Percentiles rank a stretch among this genome's conserved stretches.
Evolutionary conservation across 2,113 vertebrate species (phyloP).

Genomic region (Ciconia stormi): DNA sequence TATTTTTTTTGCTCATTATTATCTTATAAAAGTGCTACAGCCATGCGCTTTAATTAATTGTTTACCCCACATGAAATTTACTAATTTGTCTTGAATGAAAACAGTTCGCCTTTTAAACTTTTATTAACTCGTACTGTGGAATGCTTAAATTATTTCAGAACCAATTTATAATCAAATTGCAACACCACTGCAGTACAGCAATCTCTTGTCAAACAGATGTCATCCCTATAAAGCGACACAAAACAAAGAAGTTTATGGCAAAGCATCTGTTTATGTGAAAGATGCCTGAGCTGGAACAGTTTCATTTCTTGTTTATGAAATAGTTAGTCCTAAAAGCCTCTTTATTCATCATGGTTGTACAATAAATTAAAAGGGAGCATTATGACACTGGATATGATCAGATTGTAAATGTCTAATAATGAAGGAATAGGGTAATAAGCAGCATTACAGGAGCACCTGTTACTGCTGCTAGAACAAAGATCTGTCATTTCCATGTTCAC

Average conservation of each 20-base stretch:
- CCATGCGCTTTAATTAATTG: constrained; percentile 5
- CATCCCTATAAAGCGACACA: constrained; percentile 64
- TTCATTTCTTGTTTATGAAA: constrained; percentile 69
- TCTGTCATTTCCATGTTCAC: background rate
- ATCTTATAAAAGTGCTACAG: background rate
- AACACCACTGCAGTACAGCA: constrained; percentile 67
- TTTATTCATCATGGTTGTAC: constrained; percentile 68
- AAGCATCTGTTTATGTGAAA: constrained; percentile 74
- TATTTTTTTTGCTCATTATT: background rate
- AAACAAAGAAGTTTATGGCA: constrained; percentile 76
- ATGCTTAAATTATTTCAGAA: constrained; percentile 70
- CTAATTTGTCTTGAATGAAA: constrained; percentile 54
- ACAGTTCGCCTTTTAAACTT: constrained; percentile 70
- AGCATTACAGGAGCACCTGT: constrained; percentile 65
- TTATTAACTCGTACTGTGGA: constrained; percentile 73
- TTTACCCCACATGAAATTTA: constrained; percentile 60
- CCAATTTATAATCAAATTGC: constrained; percentile 74
- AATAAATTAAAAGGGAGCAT: constrained; percentile 63
- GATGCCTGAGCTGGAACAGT: constrained; percentile 67
- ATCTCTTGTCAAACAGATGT: constrained; percentile 79
- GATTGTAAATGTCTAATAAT: constrained; percentile 71
- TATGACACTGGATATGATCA: constrained; percentile 45
- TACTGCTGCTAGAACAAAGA: constrained; percentile 18
- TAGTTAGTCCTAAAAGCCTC: constrained; percentile 65
- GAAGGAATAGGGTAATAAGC: constrained; percentile 55